These are phyloP conservation scores for Nephrotoma guestfalica DNA, from an alignment of 2,888 invertebrate genomes.

Conservation along the genomic window DNA sequence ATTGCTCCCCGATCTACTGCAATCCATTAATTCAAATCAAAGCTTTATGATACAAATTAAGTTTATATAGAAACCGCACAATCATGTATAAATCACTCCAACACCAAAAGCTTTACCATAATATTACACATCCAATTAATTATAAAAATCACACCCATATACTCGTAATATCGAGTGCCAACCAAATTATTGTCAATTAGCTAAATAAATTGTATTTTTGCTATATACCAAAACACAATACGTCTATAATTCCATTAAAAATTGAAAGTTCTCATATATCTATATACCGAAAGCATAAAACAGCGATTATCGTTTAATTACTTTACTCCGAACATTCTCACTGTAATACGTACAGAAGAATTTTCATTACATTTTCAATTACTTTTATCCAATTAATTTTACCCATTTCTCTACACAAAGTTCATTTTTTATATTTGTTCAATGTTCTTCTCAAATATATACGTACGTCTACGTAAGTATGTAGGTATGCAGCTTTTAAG, in stretches of 20 bases:
- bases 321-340: not conserved
- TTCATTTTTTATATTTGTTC: not conserved
- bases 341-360: not conserved
- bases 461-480: not conserved
- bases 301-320: not conserved
- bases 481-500: not conserved
- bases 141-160: not conserved
- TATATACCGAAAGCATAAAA: not conserved
- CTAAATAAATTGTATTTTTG: not conserved
- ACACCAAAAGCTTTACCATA: not conserved
- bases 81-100: not conserved
- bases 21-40: too few species aligned
- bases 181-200: not conserved
- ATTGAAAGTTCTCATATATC: not conserved
- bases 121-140: not conserved
- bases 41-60: too few species aligned
- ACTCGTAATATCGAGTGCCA: not conserved
- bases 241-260: not conserved
- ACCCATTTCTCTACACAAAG: not conserved
- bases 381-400: not conserved
- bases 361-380: not conserved
- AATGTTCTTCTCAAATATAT: not conserved
- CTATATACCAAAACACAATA: not conserved
- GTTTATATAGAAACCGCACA: too few species aligned
- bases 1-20: too few species aligned